phyloP scores from a whole-genome alignment of 2,797 vertebrate genomes.

The Paramormyrops hopkinsi region DNA sequence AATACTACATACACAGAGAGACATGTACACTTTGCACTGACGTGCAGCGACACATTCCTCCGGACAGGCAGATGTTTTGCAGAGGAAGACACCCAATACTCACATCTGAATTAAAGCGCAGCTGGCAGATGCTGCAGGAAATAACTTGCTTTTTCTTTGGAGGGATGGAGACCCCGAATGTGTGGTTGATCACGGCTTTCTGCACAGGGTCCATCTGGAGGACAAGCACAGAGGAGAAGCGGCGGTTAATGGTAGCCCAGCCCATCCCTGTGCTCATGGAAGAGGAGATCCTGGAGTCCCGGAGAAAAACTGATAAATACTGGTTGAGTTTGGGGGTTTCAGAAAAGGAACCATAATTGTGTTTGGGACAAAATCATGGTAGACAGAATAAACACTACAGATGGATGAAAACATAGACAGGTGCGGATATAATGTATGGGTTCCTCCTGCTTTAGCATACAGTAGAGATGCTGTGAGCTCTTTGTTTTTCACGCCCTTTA shows the following conservation, averaged over 20 bases:
- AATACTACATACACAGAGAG: neutral
- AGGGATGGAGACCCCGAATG: slow-evolving; percentile 87
- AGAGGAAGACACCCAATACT: slow-evolving; percentile 51
- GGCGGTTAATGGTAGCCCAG: neutral
- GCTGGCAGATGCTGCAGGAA: slow-evolving; percentile 89
- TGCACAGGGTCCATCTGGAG: slow-evolving; percentile 97
- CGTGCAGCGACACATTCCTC: neutral
- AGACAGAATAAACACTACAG: neutral
- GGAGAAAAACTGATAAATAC: neutral
- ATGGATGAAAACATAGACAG: neutral
- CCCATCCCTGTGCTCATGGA: neutral
- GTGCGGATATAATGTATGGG: neutral
- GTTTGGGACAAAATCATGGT: neutral
- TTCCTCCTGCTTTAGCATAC: neutral
- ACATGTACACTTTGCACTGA: neutral
- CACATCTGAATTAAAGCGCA: slow-evolving; percentile 95
- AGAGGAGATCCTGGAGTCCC: neutral
- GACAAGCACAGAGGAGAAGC: slow-evolving; percentile 34
- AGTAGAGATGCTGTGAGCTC: neutral
- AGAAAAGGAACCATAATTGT: neutral
- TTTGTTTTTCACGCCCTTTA: neutral
- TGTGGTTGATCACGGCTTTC: slow-evolving; percentile 98
- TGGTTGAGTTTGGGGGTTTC: slow-evolving; percentile 16
- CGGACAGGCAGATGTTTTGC: neutral
- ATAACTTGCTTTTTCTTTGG: slow-evolving; percentile 92